These are phyloP conservation scores for Sebastes reedi DNA, from an alignment of 2,797 vertebrate species.

Conservation along the genomic window DNA sequence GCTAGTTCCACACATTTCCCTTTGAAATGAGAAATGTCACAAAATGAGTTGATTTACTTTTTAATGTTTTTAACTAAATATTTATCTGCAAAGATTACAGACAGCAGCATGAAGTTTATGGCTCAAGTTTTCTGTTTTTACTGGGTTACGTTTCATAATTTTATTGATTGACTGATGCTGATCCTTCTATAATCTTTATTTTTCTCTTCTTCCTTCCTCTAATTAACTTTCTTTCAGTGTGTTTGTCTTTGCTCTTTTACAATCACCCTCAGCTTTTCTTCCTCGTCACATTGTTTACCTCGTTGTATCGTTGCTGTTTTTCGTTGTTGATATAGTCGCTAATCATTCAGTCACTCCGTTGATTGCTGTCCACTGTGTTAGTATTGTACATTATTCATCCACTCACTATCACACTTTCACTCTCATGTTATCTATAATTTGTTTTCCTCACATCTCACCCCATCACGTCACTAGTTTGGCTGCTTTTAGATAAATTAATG, in stretches of 20 bases:
- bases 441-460: background rate
- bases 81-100: too few relatives aligned
- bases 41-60: too few relatives aligned
- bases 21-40: too few relatives aligned
- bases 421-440: background rate
- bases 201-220: background rate
- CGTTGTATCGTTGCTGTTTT: background rate
- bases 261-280: background rate
- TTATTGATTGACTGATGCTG: background rate
- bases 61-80: too few relatives aligned
- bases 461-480: background rate
- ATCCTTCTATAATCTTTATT: background rate
- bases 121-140: background rate
- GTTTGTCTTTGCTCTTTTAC: background rate
- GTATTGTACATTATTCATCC: background rate
- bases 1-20: too few relatives aligned
- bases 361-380: background rate
- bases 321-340: background rate
- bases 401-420: background rate
- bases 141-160: background rate
- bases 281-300: background rate
- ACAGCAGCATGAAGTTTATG: too few relatives aligned
- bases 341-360: background rate
- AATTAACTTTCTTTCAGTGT: background rate
- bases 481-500: constrained; percentile 1